These are phyloP conservation scores for Calameuta filiformis DNA, from an alignment of 2,888 invertebrate species.

Conservation along the genomic window DNA sequence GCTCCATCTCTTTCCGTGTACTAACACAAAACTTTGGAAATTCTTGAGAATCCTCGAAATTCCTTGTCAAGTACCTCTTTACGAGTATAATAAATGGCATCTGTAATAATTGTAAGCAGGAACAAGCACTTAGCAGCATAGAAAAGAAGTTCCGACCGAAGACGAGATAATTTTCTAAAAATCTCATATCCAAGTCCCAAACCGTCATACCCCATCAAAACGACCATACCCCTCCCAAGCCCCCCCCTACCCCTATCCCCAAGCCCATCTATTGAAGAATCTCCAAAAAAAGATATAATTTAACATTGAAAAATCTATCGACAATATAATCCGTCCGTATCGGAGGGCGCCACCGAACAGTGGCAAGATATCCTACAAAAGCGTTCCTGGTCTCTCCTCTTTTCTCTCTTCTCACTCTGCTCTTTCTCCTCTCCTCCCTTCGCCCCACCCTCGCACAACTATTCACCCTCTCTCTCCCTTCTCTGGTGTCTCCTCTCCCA, in stretches of 20 bases:
- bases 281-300: background rate
- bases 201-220: background rate
- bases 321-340: background rate
- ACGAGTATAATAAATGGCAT: background rate
- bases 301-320: background rate
- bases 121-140: background rate
- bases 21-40: background rate
- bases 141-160: background rate
- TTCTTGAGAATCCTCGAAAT: background rate
- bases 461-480: slow-evolving; percentile 23
- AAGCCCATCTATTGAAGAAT: background rate
- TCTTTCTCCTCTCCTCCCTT: background rate
- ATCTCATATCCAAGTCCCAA: background rate
- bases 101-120: background rate
- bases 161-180: background rate
- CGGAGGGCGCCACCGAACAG: slow-evolving; percentile 57
- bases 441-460: slow-evolving; percentile 14
- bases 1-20: background rate
- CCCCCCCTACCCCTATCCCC: too few species aligned
- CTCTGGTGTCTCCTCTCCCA: slow-evolving; percentile 3
- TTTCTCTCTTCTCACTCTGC: slow-evolving; percentile 8
- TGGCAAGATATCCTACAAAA: slow-evolving; percentile 26
- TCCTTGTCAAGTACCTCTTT: background rate
- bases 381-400: slow-evolving; percentile 19
- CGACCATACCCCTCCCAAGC: background rate